Conservation (phyloP, 2,888 invertebrate species). For the Rotaria magnacalcarata region DNA sequence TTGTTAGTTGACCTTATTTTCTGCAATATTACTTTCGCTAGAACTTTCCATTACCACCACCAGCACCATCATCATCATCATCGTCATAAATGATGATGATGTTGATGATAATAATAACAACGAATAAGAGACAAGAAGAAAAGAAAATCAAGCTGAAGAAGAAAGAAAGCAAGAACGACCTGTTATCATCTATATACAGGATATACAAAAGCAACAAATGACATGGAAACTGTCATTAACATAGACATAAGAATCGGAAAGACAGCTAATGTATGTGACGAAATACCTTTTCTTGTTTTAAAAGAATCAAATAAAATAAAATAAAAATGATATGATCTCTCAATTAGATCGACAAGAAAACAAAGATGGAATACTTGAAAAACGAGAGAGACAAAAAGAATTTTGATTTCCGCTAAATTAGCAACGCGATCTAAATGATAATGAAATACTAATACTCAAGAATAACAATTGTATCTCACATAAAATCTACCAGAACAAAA, state of each 20-base stretch:
- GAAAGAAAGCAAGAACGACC: background rate
- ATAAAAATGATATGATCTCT: background rate
- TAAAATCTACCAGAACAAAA: background rate
- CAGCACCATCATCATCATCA: background rate
- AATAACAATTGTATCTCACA: background rate
- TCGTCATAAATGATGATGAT: background rate
- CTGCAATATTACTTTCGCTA: background rate
- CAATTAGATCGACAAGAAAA: background rate
- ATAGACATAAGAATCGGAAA: background rate
- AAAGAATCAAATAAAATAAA: background rate
- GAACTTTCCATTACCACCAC: background rate
- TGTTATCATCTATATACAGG: background rate
- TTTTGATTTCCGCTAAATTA: background rate
- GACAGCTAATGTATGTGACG: background rate
- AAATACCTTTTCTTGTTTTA: background rate
- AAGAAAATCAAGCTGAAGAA: background rate
- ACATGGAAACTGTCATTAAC: background rate
- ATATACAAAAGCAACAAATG: slow-evolving; percentile 18
- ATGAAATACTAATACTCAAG: background rate
- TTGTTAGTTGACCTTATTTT: background rate
- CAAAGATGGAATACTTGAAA: background rate
- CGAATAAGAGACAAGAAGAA: background rate
- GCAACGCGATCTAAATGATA: background rate
- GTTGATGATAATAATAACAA: slow-evolving; percentile 4
- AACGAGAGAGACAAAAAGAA: background rate